These are phyloP conservation scores for Nephila pilipes DNA, from an alignment of 1,140 invertebrate species.

Conservation along the genomic window DNA sequence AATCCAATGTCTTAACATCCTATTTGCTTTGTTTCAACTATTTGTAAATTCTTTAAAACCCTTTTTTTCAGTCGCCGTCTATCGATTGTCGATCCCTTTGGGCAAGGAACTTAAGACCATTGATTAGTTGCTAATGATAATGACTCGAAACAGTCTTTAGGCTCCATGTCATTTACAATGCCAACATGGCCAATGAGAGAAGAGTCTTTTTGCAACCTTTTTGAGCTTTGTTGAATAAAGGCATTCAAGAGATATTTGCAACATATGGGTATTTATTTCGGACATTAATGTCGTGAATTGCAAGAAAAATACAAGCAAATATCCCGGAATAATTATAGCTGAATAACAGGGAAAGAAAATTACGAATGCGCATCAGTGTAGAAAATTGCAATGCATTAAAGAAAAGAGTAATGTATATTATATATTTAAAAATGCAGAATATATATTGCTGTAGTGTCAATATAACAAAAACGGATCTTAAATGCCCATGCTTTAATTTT, in stretches of 20 bases:
- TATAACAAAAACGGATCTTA: no score
- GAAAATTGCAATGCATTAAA: no score
- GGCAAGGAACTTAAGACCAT: constrained; percentile 41
- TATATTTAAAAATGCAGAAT: no score
- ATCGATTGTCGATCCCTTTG: constrained; percentile 58
- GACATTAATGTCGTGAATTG: not conserved
- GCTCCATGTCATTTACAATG: constrained; percentile 37
- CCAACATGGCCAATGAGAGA: not conserved
- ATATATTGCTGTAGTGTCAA: no score
- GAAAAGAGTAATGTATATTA: no score
- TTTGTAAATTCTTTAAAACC: constrained; percentile 63
- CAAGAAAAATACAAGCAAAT: not conserved
- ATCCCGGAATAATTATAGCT: not conserved
- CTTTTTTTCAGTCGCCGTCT: not conserved
- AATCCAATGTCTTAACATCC: constrained; percentile 65
- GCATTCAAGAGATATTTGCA: not conserved
- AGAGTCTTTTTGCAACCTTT: not conserved
- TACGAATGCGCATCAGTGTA: not conserved
- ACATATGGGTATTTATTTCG: not conserved
- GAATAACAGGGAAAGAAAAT: not conserved
- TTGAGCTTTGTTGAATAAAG: not conserved
- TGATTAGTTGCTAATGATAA: constrained; percentile 70
- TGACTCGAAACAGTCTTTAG: constrained; percentile 38
- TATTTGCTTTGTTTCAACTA: constrained; percentile 67
- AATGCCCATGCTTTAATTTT: no score